A percentile compares a stretch with the other conserved stretches of the same genome.
These are phyloP conservation scores for Chironomus tentans DNA, from an alignment of 2,888 invertebrate genomes.

Conservation along the genomic window DNA sequence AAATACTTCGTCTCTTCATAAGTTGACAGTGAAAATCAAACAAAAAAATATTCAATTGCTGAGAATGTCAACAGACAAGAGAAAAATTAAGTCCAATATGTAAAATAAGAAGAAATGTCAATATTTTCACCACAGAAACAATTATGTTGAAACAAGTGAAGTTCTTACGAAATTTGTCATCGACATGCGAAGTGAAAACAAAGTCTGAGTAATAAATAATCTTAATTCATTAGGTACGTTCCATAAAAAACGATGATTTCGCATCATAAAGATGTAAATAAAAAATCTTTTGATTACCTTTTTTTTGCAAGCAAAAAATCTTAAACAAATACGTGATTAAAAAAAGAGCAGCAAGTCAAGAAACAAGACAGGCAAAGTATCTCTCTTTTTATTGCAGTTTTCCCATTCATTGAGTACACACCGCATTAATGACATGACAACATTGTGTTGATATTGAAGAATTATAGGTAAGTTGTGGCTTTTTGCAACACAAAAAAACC, in stretches of 20 bases:
- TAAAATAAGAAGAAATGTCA: not conserved
- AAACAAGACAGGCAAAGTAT: not conserved
- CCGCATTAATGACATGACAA: constrained; percentile 26
- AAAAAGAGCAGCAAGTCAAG: constrained; percentile 13
- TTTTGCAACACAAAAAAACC: not conserved
- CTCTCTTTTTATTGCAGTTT: not conserved
- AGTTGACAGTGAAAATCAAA: too few species aligned
- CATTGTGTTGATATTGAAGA: constrained; percentile 27
- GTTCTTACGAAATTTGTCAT: too few species aligned
- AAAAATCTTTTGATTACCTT: not conserved
- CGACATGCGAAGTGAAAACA: too few species aligned
- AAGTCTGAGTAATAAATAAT: too few species aligned
- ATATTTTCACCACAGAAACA: not conserved
- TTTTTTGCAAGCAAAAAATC: not conserved
- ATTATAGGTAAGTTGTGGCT: constrained; percentile 12
- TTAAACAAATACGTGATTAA: constrained; percentile 27
- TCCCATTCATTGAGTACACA: constrained; percentile 13
- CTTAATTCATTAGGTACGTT: too few species aligned
- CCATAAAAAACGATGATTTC: not conserved
- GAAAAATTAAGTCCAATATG: too few species aligned
- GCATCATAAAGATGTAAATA: not conserved
- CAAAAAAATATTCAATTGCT: too few species aligned
- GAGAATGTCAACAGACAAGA: too few species aligned
- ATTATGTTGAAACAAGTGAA: not conserved
- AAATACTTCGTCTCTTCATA: too few species aligned